Evolutionary conservation across 2,888 invertebrate species (phyloP).

Genomic region (Lucinisca nassula): DNA sequence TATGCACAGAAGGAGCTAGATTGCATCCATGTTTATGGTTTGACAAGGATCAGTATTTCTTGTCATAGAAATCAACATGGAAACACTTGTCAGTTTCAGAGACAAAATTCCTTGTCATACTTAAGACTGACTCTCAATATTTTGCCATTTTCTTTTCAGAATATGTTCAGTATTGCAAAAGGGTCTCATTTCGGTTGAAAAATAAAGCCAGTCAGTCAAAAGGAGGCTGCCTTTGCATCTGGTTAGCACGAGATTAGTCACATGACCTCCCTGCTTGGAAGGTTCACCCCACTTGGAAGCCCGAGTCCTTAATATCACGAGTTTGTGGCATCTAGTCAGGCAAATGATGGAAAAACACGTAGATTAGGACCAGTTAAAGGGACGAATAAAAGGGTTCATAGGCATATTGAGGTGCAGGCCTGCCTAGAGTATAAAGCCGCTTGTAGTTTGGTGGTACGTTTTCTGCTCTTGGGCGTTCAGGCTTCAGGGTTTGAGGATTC

Average conservation of each 20-base stretch:
- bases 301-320: background rate
- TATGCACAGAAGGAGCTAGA: too few relatives aligned
- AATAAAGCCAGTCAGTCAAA: background rate
- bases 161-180: background rate
- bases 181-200: conserved; percentile 12
- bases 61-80: background rate
- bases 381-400: conserved; percentile 5
- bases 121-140: background rate
- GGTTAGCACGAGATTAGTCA: background rate
- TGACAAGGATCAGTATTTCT: background rate
- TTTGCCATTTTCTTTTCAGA: conserved; percentile 10
- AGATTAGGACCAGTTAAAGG: conserved; percentile 9
- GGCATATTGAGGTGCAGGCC: conserved; percentile 5
- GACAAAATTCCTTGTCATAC: background rate
- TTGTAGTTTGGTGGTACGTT: background rate
- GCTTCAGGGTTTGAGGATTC: background rate
- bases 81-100: background rate
- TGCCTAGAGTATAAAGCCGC: background rate
- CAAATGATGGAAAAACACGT: background rate
- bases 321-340: conserved; percentile 7
- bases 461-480: conserved; percentile 6
- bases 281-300: background rate
- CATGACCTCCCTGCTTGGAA: background rate
- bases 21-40: background rate
- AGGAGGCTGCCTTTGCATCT: background rate